phyloP scores from a whole-genome alignment of 2,113 vertebrate genomes.

The Tonatia bakeri region DNA sequence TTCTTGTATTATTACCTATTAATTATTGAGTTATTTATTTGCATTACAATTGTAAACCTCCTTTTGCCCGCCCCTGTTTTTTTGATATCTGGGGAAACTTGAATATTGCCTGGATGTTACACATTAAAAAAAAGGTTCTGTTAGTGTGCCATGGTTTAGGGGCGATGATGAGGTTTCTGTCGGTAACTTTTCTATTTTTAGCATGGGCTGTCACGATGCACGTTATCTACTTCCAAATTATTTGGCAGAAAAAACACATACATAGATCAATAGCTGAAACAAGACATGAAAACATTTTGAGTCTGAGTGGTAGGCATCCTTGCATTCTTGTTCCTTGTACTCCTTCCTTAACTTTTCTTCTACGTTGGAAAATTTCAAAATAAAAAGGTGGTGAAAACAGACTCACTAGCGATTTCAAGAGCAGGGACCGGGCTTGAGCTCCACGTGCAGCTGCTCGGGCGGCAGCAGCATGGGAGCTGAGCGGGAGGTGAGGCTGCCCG shows the following conservation, averaged over 20 bases:
- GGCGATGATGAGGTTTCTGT: background rate
- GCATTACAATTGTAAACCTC: too few relatives aligned
- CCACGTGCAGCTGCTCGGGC: too few relatives aligned
- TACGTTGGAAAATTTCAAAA: background rate
- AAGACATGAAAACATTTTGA: background rate
- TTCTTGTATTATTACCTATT: too few relatives aligned
- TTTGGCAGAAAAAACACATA: background rate
- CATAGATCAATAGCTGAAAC: background rate
- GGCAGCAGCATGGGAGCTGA: too few relatives aligned
- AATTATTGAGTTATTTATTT: too few relatives aligned
- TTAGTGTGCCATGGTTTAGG: background rate
- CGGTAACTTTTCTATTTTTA: background rate
- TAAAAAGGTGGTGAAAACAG: background rate
- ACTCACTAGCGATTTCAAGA: background rate
- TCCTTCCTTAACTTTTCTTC: background rate
- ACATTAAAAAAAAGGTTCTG: background rate
- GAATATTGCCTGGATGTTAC: background rate
- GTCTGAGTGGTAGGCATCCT: background rate
- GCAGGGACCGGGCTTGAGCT: background rate
- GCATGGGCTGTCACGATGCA: too few relatives aligned
- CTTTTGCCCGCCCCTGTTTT: background rate
- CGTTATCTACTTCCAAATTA: background rate
- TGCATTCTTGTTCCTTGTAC: background rate
- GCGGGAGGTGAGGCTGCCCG: too few relatives aligned
- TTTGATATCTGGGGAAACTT: background rate